Conservation (phyloP, 2,797 vertebrate species). For the Labroides dimidiatus region DNA sequence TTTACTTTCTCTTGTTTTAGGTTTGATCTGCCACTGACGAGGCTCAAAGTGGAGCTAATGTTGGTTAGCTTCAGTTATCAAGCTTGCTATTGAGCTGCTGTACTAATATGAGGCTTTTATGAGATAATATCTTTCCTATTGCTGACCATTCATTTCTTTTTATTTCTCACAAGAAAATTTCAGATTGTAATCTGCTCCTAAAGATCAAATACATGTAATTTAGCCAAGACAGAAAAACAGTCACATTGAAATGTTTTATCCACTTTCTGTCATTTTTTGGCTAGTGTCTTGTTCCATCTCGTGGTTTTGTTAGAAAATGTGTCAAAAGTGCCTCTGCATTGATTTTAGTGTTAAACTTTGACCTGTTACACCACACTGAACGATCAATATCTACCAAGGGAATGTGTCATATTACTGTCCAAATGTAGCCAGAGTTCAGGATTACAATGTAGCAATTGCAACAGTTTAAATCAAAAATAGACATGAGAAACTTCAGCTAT, state of each 20-base stretch:
- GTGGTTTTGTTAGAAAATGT: neutral
- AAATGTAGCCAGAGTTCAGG: neutral
- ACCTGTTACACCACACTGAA: slow-evolving; percentile 33
- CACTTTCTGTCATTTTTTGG: neutral
- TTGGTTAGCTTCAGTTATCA: slow-evolving; percentile 14
- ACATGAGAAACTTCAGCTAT: too few relatives aligned
- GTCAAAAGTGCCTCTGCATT: slow-evolving; percentile 24
- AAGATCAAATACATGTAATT: too few relatives aligned
- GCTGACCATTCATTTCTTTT: neutral
- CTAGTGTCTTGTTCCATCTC: neutral
- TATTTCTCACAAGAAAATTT: too few relatives aligned
- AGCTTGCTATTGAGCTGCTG: neutral
- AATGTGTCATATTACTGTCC: neutral
- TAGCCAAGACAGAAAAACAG: too few relatives aligned
- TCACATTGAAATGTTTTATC: neutral
- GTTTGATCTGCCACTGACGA: neutral
- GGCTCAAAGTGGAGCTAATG: slow-evolving; percentile 31
- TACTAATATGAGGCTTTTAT: neutral
- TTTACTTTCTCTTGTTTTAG: slow-evolving; percentile 29
- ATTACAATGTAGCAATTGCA: too few relatives aligned
- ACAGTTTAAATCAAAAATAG: too few relatives aligned
- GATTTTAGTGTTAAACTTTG: slow-evolving; percentile 63
- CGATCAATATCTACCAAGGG: slow-evolving; percentile 28
- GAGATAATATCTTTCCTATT: neutral
- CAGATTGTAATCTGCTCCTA: too few relatives aligned